Base-by-base conservation (phyloP, 2,797 vertebrate species). In the Myotis daubentonii region DNA sequence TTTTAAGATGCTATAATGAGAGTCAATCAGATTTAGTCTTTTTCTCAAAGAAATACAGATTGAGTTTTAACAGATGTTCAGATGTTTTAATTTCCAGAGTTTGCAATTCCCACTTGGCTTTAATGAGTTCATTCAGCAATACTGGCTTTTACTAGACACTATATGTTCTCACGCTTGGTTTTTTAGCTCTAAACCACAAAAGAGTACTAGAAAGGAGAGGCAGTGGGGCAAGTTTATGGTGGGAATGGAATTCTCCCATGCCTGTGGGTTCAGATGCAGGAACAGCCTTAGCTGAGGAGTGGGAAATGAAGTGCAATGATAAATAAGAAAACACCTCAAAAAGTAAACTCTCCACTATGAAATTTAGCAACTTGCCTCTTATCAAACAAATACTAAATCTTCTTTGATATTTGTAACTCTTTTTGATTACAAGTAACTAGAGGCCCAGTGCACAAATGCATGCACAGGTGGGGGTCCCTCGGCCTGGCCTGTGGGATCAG, bases 1-100 rank as follows among this genome's bases (percentile, higher is more conserved):
- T 97, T 97, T 96, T 38, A 80, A 96, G 83, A 53, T 96, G 91
- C 38, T 90, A 2, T 75, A 72, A 19, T 60, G 66, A 94, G 94
- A 95, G 17, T 94, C 8, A 65, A 96, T 82, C 85, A 90, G 89
- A 97, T 97, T 96, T 96, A 92, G 97, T 97, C 66, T 96, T 97
- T 96, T 84, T 88, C n/a, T 94, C 91, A 83, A 3, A 92, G 87
- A 98, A 97, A 97, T 6, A 51, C 55, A 97, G 80, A 94, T 1
- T 95, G 83, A 97, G 36, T 94, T 97, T 97, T 97, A 97, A 93
- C 95, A 96, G 94, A 96, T 97, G 95, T 95, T 95, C 82, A 95
- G 83, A 94, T 95, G 78, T 94, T 97, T 94, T 96, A 95, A 96
- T 93, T 97, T 98, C 93, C 87, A 53, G 68, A 95, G 68, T 97